phyloP scores from a whole-genome alignment of 2,113 vertebrate genomes.

The Baryphthengus martii region DNA sequence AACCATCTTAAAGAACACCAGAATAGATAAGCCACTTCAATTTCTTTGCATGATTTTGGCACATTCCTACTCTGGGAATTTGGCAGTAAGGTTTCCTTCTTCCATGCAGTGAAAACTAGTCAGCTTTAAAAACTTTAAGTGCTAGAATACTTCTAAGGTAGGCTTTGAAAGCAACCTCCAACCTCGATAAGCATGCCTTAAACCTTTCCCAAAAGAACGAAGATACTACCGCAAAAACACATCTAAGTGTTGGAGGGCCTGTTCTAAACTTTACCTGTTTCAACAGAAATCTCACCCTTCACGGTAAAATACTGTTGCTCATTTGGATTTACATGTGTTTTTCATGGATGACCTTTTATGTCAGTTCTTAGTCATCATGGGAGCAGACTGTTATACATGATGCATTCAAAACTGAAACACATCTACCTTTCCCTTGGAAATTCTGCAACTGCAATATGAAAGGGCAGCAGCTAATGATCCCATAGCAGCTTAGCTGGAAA shows the following conservation, averaged over 20 bases:
- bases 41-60: neutral
- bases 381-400: neutral
- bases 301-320: neutral
- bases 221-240: neutral
- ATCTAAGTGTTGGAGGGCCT: neutral
- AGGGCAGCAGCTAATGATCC: neutral
- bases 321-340: neutral
- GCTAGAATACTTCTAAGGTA: neutral
- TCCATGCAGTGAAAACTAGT: neutral
- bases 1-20: neutral
- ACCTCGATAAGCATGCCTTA: neutral
- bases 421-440: neutral
- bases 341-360: neutral
- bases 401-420: neutral
- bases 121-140: neutral
- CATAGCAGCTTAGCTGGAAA: neutral
- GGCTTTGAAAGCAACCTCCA: neutral
- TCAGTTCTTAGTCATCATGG: neutral
- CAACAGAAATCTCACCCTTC: neutral
- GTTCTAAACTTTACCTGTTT: neutral
- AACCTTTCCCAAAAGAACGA: neutral
- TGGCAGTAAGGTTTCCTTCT: neutral
- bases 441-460: rapidly evolving
- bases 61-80: neutral
- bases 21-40: neutral